Percentiles rank a stretch among this genome's conserved stretches.
These are phyloP conservation scores for Acanthisitta chloris DNA, from an alignment of 2,113 vertebrate species.

Conservation along the genomic window DNA sequence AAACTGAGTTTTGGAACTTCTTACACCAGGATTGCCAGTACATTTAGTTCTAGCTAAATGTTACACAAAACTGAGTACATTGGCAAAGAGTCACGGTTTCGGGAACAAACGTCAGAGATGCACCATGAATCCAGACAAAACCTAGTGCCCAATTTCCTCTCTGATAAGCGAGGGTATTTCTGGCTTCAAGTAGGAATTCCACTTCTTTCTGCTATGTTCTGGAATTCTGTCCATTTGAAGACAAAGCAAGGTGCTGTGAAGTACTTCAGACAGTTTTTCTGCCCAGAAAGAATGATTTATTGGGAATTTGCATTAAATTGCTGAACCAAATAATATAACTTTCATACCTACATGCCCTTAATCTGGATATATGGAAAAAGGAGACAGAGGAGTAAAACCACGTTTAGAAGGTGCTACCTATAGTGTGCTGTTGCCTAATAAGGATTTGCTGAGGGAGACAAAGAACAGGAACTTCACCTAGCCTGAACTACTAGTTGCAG, in stretches of 20 bases:
- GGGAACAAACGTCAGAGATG: background rate
- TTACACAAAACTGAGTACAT: background rate
- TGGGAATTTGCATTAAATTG: background rate
- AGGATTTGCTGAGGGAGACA: background rate
- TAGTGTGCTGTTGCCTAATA: background rate
- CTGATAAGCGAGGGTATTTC: background rate
- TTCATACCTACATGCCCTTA: background rate
- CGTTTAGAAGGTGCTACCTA: background rate
- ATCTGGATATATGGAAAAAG: background rate
- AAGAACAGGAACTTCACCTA: background rate
- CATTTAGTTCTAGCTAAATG: background rate
- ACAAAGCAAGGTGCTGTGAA: background rate
- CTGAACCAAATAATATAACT: background rate
- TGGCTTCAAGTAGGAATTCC: background rate
- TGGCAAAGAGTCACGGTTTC: background rate
- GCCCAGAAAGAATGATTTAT: background rate
- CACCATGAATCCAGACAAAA: background rate
- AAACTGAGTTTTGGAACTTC: background rate
- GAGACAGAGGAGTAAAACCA: background rate
- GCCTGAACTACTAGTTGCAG: background rate
- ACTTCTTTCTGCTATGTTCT: background rate
- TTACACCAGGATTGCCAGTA: background rate
- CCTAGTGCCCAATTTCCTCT: background rate
- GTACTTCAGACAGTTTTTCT: background rate
- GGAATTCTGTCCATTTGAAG: background rate